These are phyloP conservation scores for Ahaetulla prasina DNA, from an alignment of 2,113 vertebrate genomes.

Conservation along the genomic window DNA sequence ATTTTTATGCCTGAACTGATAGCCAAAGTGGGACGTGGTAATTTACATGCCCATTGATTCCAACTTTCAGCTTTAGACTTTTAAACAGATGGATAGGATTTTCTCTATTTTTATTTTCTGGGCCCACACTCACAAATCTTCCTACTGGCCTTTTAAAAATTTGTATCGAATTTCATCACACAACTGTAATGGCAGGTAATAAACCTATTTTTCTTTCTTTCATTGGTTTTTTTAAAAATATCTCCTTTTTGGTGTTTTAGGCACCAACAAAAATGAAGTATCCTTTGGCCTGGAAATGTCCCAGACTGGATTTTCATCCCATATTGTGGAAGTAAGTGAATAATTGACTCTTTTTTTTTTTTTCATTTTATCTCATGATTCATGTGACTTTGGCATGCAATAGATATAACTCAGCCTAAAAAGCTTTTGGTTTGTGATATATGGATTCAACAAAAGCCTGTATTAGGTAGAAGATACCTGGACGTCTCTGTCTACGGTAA, in stretches of 20 bases:
- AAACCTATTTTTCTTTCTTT: neutral
- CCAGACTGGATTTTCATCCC: conserved; percentile 95
- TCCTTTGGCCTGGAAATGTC: conserved; percentile 95
- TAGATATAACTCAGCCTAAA: neutral
- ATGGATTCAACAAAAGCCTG: neutral
- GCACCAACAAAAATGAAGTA: conserved; percentile 87
- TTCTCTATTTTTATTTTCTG: neutral
- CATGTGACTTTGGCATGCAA: neutral
- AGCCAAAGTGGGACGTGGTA: neutral
- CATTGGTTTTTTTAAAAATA: neutral
- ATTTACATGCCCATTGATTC: neutral
- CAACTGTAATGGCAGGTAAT: neutral
- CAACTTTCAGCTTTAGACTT: neutral
- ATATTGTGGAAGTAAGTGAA: conserved; percentile 85
- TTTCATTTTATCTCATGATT: neutral
- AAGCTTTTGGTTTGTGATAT: neutral
- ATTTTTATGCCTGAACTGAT: neutral
- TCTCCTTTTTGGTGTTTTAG: conserved; percentile 57
- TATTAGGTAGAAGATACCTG: neutral
- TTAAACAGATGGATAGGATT: neutral
- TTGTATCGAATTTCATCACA: neutral
- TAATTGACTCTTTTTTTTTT: neutral
- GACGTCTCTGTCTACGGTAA: neutral
- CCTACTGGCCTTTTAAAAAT: neutral
- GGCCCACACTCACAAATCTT: neutral